A percentile compares a stretch with the other conserved stretches of the same genome.
Evolutionary conservation across 2,113 vertebrate genomes (phyloP).

Genomic region (Podilymbus podiceps): DNA sequence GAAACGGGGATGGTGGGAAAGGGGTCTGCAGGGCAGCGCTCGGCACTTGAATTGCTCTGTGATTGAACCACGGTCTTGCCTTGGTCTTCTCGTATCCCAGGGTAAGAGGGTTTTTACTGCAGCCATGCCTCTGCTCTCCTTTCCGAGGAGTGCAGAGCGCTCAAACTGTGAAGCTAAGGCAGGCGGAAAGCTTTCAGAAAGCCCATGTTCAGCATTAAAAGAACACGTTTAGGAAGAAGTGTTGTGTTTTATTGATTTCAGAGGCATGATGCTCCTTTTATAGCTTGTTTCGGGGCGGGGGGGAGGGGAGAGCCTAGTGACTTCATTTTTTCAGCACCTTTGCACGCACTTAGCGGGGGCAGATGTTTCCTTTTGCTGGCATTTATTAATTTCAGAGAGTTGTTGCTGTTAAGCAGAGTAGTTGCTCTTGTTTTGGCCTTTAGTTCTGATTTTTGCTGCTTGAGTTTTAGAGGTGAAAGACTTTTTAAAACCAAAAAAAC

Average conservation of each 20-base stretch:
- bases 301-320: background rate
- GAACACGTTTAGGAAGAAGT: background rate
- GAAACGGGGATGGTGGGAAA: background rate
- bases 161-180: constrained; percentile 13
- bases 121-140: background rate
- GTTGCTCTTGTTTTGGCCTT: constrained; percentile 36
- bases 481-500: background rate
- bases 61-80: background rate
- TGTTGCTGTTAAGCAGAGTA: constrained; percentile 5
- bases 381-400: constrained; percentile 13
- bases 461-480: constrained; percentile 28
- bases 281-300: background rate
- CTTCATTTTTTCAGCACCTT: constrained; percentile 18
- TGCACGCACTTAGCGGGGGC: background rate
- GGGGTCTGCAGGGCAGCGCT: background rate
- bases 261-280: background rate
- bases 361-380: constrained; percentile 20
- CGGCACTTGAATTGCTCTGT: background rate
- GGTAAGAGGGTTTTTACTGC: background rate
- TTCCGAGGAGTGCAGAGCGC: background rate
- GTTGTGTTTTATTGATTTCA: background rate
- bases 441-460: constrained; percentile 24
- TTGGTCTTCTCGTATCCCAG: background rate
- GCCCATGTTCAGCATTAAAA: background rate
- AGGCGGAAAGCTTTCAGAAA: background rate